phyloP scores from a whole-genome alignment of 2,113 vertebrate species.

The Grantiella picta region DNA sequence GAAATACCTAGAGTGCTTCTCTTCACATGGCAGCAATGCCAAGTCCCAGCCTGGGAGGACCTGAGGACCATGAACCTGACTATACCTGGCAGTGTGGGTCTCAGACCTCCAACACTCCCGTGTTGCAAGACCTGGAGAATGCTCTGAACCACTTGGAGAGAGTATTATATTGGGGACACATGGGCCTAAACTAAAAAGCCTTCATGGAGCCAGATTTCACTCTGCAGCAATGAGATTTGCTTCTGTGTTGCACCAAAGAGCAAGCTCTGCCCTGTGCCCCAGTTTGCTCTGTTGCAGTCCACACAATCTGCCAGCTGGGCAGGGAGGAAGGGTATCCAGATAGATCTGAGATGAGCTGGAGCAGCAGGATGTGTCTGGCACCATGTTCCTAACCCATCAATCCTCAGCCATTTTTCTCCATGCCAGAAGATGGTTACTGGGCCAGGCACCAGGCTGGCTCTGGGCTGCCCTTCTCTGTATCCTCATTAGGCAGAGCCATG shows the following conservation, averaged over 20 bases:
- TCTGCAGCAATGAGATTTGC: not conserved
- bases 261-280: not conserved
- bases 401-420: slow-evolving; percentile 30
- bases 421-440: slow-evolving; percentile 9
- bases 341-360: not conserved
- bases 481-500: not conserved
- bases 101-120: not conserved
- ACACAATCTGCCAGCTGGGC: not conserved
- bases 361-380: slow-evolving; percentile 47
- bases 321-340: not conserved
- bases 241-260: not conserved
- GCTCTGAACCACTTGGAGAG: not conserved
- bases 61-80: not conserved
- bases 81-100: not conserved
- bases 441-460: not conserved
- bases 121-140: not conserved
- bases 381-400: not conserved
- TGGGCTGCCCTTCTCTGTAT: not conserved
- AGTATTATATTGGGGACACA: not conserved
- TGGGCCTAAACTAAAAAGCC: not conserved
- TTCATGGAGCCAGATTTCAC: not conserved
- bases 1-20: slow-evolving; percentile 6
- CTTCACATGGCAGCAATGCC: not conserved
- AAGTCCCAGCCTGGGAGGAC: not conserved
- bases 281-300: not conserved